Percentiles rank a stretch among this genome's conserved stretches.
These are phyloP conservation scores for Strigops habroptila DNA, from an alignment of 2,113 vertebrate species.

Conservation along the genomic window DNA sequence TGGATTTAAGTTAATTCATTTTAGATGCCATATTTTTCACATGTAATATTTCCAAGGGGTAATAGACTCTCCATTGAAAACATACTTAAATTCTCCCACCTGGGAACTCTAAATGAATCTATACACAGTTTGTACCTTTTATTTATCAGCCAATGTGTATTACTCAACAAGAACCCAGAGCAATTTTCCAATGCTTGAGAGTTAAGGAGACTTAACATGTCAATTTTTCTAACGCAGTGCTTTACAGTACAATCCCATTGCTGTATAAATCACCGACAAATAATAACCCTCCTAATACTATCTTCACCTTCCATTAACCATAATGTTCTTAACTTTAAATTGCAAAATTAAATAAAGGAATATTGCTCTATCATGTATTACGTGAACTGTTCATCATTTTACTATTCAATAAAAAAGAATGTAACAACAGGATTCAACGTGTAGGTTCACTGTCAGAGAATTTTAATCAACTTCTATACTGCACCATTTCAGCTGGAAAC, in stretches of 20 bases:
- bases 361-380: background rate
- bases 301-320: slow-evolving; percentile 34
- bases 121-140: background rate
- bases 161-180: background rate
- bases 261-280: background rate
- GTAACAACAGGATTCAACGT: background rate
- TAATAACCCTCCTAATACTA: background rate
- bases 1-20: background rate
- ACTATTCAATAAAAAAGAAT: background rate
- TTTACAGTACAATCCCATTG: background rate
- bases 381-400: slow-evolving; percentile 6
- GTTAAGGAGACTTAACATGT: slow-evolving; percentile 12
- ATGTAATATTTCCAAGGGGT: background rate
- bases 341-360: slow-evolving; percentile 33
- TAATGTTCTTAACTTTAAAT: slow-evolving; percentile 19
- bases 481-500: background rate
- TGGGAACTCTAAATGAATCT: background rate
- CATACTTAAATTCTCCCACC: background rate
- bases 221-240: background rate
- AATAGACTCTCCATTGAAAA: background rate
- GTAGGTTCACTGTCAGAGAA: background rate
- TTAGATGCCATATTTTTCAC: background rate
- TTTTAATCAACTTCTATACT: background rate
- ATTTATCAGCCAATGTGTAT: background rate
- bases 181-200: background rate